phyloP scores from a whole-genome alignment of 2,888 invertebrate species.

The Lacanobia wlatinum region DNA sequence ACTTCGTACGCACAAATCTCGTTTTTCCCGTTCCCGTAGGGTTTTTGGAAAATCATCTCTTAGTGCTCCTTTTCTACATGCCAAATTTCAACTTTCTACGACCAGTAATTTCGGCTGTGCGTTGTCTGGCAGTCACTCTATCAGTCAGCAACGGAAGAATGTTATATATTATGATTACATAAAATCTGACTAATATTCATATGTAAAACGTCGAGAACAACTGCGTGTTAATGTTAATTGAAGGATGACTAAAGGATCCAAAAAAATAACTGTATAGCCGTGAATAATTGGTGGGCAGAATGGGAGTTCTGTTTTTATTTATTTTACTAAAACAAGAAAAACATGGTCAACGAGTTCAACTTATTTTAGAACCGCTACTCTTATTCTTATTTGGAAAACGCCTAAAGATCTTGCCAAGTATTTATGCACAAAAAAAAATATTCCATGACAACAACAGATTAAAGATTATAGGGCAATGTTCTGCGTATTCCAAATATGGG shows the following conservation, averaged over 20 bases:
- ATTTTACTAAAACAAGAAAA: slow-evolving; percentile 32
- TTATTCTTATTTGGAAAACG: slow-evolving; percentile 55
- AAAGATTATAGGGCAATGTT: slow-evolving; percentile 75
- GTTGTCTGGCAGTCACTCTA: too few relatives aligned
- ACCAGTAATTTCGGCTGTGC: too few relatives aligned
- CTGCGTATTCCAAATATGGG: slow-evolving; percentile 74
- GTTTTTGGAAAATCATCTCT: too few relatives aligned
- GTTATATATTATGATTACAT: background rate
- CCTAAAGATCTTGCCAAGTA: slow-evolving; percentile 46
- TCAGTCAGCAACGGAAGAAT: too few relatives aligned
- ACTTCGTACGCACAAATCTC: too few relatives aligned
- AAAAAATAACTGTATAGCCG: slow-evolving; percentile 21
- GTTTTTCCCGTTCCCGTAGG: too few relatives aligned
- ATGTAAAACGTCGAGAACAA: slow-evolving; percentile 11
- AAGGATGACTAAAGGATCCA: slow-evolving; percentile 28
- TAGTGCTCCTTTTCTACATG: too few relatives aligned
- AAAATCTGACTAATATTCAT: slow-evolving; percentile 19
- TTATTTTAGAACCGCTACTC: slow-evolving; percentile 44
- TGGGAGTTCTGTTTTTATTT: slow-evolving; percentile 32
- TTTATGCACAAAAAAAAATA: slow-evolving; percentile 62
- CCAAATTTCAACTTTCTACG: too few relatives aligned
- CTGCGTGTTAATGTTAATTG: slow-evolving; percentile 33
- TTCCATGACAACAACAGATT: slow-evolving; percentile 69
- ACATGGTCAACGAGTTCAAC: slow-evolving; percentile 33
- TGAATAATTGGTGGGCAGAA: slow-evolving; percentile 45